These are phyloP conservation scores for Cacatua alba DNA, from an alignment of 2,113 vertebrate species.

Conservation along the genomic window DNA sequence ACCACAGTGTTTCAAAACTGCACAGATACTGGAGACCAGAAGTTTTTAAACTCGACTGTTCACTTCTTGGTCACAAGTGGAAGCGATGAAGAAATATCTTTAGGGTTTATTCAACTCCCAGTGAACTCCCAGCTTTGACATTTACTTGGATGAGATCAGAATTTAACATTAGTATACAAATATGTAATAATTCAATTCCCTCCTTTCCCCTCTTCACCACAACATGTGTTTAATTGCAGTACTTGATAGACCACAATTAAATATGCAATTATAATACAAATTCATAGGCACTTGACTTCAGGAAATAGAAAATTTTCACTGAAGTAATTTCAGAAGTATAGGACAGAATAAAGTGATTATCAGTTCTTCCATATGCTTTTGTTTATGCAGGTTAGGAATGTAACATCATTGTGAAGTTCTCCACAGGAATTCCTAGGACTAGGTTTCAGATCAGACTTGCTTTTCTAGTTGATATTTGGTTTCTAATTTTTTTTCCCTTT, in stretches of 20 bases:
- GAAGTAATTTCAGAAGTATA: background rate
- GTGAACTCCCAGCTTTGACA: background rate
- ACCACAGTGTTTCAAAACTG: background rate
- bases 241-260: background rate
- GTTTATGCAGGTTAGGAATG: slow-evolving; percentile 15
- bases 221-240: background rate
- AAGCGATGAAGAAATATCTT: background rate
- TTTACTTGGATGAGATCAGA: background rate
- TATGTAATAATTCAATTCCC: background rate
- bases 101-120: background rate
- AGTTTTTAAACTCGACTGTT: background rate
- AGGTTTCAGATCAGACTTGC: background rate
- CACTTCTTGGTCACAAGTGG: background rate
- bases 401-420: background rate
- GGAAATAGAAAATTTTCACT: background rate
- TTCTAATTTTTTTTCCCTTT: slow-evolving; percentile 30
- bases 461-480: background rate
- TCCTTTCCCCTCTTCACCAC: background rate
- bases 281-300: background rate
- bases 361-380: background rate
- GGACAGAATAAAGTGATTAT: background rate
- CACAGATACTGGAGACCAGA: background rate
- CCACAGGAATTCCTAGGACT: background rate
- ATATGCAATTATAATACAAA: background rate
- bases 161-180: background rate